A percentile compares a stretch with the other conserved stretches of the same genome.
Evolutionary conservation across 2,888 invertebrate genomes (phyloP).

Genomic region (Nemotelus pantherinus): DNA sequence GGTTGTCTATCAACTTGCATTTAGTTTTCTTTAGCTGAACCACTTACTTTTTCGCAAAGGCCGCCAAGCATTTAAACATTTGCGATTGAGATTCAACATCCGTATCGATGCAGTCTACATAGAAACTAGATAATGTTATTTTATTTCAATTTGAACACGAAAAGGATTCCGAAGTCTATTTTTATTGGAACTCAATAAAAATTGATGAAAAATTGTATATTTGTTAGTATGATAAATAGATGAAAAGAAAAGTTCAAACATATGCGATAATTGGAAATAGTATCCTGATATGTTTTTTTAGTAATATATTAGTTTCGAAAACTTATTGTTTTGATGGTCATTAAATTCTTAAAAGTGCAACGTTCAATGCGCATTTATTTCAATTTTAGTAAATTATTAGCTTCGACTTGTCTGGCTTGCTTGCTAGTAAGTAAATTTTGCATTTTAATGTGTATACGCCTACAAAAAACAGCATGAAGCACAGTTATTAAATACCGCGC

Average conservation of each 20-base stretch:
- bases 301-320: background rate
- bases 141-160: background rate
- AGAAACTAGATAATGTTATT: background rate
- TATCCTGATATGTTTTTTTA: background rate
- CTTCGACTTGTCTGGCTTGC: background rate
- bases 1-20: background rate
- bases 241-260: background rate
- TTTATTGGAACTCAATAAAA: background rate
- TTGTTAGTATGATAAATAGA: background rate
- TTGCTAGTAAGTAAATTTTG: conserved; percentile 14
- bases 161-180: background rate
- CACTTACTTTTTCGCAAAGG: background rate
- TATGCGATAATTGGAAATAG: conserved; percentile 32
- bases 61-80: conserved; percentile 8
- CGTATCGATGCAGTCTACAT: background rate
- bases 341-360: conserved; percentile 5
- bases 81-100: background rate
- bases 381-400: conserved; percentile 1
- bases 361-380: background rate
- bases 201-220: background rate
- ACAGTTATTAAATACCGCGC: too few species aligned
- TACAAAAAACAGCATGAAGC: too few species aligned
- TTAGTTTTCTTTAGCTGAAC: background rate
- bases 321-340: background rate
- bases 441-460: too few species aligned